These are phyloP conservation scores for Conomelus anceps DNA, from an alignment of 2,888 invertebrate species.

Conservation along the genomic window DNA sequence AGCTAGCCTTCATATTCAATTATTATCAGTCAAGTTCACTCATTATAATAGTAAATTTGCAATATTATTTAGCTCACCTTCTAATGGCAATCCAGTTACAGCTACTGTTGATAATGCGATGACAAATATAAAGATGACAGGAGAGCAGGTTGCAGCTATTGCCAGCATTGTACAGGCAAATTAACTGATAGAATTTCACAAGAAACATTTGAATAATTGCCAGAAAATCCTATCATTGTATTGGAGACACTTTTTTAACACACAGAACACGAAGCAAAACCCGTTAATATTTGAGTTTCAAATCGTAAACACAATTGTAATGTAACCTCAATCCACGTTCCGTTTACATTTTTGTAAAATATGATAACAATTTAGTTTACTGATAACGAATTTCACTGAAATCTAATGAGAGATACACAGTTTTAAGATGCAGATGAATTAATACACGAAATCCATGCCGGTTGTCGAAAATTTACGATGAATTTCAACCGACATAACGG, in stretches of 20 bases:
- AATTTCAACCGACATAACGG: background rate
- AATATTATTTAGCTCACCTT: background rate
- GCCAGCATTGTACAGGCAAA: background rate
- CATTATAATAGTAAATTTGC: no score
- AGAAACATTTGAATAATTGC: background rate
- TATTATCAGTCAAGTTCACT: no score
- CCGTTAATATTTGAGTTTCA: no score
- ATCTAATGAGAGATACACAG: background rate
- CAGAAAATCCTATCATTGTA: background rate
- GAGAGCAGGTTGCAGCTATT: background rate
- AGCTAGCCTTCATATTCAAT: no score
- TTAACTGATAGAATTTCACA: background rate
- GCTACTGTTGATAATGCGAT: background rate
- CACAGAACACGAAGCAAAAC: background rate
- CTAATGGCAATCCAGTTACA: background rate
- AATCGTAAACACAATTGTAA: no score
- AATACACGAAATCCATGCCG: background rate
- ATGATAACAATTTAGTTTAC: no score
- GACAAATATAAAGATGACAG: background rate
- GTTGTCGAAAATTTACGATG: background rate
- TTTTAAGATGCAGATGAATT: background rate
- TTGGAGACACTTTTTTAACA: background rate
- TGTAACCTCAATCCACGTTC: background rate
- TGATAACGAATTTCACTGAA: background rate
- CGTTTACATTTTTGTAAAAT: background rate